Conservation (phyloP, 2,888 invertebrate genomes). For the Dilophus febrilis region DNA sequence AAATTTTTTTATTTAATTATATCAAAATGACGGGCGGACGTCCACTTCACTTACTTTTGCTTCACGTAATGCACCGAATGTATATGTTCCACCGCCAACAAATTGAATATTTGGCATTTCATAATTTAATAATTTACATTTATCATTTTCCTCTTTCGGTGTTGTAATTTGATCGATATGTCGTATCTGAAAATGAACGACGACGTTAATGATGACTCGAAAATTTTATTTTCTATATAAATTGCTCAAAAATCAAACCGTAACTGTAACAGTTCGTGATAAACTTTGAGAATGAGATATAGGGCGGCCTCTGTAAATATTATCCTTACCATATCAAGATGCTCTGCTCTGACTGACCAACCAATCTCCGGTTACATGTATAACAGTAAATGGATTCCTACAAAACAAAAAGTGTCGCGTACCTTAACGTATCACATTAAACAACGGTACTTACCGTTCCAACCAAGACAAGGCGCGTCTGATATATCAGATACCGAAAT, state of each 20-base stretch:
- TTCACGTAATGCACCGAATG: conserved; percentile 45
- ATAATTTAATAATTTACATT: conserved; percentile 43
- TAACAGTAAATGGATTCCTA: no score
- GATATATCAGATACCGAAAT: no score
- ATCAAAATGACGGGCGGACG: not conserved
- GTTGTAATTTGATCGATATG: conserved; percentile 43
- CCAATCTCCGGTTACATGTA: no score
- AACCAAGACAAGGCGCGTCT: no score
- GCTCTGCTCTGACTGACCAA: no score
- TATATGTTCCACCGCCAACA: conserved; percentile 50
- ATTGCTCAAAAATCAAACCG: not conserved
- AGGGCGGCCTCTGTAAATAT: no score
- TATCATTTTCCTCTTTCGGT: conserved; percentile 35
- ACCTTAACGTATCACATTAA: no score
- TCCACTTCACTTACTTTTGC: conserved; percentile 33
- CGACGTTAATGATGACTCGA: no score
- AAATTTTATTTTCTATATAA: conserved; percentile 3
- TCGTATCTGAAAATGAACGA: conserved; percentile 22
- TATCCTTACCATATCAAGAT: no score
- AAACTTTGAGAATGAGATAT: not conserved
- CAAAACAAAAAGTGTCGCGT: no score
- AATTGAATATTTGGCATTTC: conserved; percentile 42
- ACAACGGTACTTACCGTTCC: no score
- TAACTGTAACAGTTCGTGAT: not conserved
- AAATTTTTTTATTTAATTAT: conserved; percentile 1